These are phyloP conservation scores for Tragelaphus eurycerus DNA, from an alignment of 2,797 vertebrate species.

Conservation along the genomic window DNA sequence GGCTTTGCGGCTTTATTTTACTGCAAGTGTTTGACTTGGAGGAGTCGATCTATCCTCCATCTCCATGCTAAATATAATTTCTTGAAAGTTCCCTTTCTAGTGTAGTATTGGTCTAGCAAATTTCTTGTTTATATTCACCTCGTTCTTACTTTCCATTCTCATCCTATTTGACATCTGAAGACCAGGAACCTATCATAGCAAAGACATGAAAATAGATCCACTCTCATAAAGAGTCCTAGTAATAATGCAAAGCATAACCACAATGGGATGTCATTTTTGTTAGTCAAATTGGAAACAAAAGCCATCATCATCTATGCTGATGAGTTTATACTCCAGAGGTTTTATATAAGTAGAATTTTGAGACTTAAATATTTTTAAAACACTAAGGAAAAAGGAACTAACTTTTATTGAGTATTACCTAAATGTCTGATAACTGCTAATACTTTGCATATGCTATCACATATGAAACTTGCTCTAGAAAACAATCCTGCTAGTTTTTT, in stretches of 20 bases:
- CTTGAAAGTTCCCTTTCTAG: neutral
- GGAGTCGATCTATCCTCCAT: neutral
- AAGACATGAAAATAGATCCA: neutral
- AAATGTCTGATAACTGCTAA: neutral
- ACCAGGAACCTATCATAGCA: neutral
- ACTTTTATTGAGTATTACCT: neutral
- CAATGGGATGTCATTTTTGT: neutral
- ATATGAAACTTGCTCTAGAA: neutral
- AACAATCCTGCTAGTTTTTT: neutral
- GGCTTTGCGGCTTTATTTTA: neutral
- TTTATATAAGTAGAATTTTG: neutral
- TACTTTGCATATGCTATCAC: neutral
- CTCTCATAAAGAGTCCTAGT: neutral
- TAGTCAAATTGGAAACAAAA: neutral
- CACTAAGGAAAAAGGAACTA: neutral
- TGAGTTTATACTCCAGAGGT: neutral
- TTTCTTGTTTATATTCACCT: neutral
- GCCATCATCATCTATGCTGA: neutral
- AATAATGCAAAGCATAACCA: neutral
- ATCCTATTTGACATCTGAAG: neutral
- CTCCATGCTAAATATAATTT: neutral
- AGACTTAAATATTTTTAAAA: neutral
- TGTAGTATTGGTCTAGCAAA: neutral
- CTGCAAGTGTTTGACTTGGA: neutral
- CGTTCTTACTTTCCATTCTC: neutral